A percentile compares a stretch with the other conserved stretches of the same genome.
These are phyloP conservation scores for Aptenodytes forsteri DNA, from an alignment of 2,113 vertebrate species.

Conservation along the genomic window DNA sequence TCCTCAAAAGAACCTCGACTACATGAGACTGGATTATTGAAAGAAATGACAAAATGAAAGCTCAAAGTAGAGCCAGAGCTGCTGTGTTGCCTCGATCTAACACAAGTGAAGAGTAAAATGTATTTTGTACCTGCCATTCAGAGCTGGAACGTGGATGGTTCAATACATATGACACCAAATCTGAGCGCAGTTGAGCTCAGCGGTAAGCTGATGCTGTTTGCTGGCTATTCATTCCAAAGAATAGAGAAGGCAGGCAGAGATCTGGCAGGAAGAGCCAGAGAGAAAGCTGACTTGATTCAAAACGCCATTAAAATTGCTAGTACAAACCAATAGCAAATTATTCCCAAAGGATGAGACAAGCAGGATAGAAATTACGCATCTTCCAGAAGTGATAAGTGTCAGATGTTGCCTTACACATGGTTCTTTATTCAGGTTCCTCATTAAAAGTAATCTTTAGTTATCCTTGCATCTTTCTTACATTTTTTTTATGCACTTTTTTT, in stretches of 20 bases:
- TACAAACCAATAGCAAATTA: background rate
- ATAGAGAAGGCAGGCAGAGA: background rate
- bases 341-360: background rate
- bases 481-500: background rate
- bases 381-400: background rate
- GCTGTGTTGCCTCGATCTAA: background rate
- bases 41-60: background rate
- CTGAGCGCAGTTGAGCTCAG: background rate
- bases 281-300: background rate
- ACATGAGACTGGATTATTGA: background rate
- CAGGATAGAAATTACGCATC: background rate
- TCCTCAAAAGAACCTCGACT: background rate
- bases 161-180: background rate
- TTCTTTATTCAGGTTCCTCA: background rate
- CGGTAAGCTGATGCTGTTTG: background rate
- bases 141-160: background rate
- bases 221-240: background rate
- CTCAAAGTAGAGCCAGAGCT: background rate
- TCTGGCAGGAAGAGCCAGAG: background rate
- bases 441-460: background rate
- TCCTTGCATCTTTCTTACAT: background rate
- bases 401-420: background rate
- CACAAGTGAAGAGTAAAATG: background rate
- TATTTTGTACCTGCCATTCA: background rate
- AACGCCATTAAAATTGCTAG: background rate